Conservation (phyloP, 64 coral and sea anemone genomes). For the Dendrophyllia cribrosa region DNA sequence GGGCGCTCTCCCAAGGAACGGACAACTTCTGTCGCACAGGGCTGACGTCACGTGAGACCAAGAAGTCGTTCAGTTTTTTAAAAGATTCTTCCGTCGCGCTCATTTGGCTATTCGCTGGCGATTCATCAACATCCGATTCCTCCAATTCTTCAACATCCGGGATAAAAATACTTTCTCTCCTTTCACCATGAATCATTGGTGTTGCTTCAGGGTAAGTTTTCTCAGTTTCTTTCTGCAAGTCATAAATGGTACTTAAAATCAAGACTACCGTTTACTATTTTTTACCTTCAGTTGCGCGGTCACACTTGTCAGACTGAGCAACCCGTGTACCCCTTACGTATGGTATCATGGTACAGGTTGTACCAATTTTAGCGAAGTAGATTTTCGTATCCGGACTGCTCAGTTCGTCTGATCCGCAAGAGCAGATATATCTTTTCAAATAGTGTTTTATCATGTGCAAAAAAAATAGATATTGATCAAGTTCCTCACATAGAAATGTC, state of each 20-base stretch:
- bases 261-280: neutral
- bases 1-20: constrained; percentile 36
- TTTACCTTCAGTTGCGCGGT: too few species aligned
- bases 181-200: neutral
- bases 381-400: too few species aligned
- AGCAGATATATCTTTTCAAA: too few species aligned
- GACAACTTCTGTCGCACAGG: constrained; percentile 44
- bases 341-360: too few species aligned
- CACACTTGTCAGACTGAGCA: too few species aligned
- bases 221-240: constrained; percentile 12
- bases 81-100: constrained; percentile 9
- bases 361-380: too few species aligned
- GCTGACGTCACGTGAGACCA: constrained; percentile 34
- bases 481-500: too few species aligned
- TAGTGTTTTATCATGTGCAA: too few species aligned
- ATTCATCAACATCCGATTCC: neutral
- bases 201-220: constrained; percentile 4
- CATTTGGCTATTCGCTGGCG: neutral
- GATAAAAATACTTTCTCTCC: constrained; percentile 13
- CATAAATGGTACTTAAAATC: constrained; percentile 10
- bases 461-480: too few species aligned
- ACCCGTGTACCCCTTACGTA: too few species aligned
- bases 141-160: neutral
- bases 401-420: neutral
- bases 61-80: constrained; percentile 41